Conservation (phyloP, 37 sponge, comb jelly and placozoan species). For the Beroe forskalii region DNA sequence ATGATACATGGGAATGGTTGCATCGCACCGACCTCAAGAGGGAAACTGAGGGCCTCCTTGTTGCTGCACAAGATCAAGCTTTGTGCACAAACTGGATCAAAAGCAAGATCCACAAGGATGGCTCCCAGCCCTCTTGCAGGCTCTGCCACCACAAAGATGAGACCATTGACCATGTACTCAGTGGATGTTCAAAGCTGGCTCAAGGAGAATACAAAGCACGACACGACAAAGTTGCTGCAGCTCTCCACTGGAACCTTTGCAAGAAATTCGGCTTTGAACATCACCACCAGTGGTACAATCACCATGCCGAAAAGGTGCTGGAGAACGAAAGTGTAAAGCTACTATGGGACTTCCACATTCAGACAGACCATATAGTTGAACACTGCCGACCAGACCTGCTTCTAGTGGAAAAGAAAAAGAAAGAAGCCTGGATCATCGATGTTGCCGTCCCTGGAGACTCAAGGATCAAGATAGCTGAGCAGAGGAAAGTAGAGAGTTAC, state of each 20-base stretch:
- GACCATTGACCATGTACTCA: background rate
- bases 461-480: background rate
- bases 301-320: background rate
- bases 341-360: background rate
- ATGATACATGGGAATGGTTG: background rate
- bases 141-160: background rate
- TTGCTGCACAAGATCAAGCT: conserved; percentile 14
- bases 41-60: background rate
- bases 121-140: background rate
- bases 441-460: background rate
- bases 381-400: background rate
- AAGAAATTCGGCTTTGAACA: no score
- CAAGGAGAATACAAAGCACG: background rate
- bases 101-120: background rate
- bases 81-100: background rate
- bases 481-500: no score
- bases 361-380: background rate
- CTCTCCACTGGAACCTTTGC: background rate
- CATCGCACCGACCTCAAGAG: background rate
- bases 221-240: background rate
- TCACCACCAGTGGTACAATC: background rate
- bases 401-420: background rate
- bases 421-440: background rate
- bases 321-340: background rate
- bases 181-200: background rate